Conservation (phyloP, 2,888 invertebrate species). For the Allygus modestus region DNA sequence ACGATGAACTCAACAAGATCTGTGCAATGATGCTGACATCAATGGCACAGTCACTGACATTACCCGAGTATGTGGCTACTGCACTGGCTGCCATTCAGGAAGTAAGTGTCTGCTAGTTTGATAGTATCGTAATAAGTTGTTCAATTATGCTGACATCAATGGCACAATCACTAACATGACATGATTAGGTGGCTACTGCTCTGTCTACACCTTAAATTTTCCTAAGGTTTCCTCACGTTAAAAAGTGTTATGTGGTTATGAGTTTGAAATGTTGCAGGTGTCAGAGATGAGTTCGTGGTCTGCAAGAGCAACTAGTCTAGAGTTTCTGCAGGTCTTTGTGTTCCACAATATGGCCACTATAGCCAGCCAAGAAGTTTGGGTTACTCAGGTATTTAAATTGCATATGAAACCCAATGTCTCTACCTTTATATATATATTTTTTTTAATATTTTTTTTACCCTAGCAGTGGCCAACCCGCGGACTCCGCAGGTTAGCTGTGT, state of each 20-base stretch:
- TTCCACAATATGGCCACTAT: conserved; percentile 85
- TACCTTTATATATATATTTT: conserved; percentile 24
- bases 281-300: conserved; percentile 79
- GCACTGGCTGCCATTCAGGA: conserved; percentile 79
- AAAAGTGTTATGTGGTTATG: too few species aligned
- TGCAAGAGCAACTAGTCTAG: conserved; percentile 81
- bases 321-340: conserved; percentile 83
- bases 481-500: too few species aligned
- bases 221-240: too few species aligned
- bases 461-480: too few species aligned
- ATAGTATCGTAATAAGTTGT: conserved; percentile 77
- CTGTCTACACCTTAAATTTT: too few species aligned
- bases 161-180: conserved; percentile 80
- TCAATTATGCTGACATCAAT: conserved; percentile 82
- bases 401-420: too few species aligned
- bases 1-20: conserved; percentile 85
- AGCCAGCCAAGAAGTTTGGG: conserved; percentile 77
- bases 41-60: conserved; percentile 81
- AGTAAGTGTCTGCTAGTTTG: conserved; percentile 73
- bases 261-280: conserved; percentile 68
- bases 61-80: conserved; percentile 78
- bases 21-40: conserved; percentile 83
- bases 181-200: conserved; percentile 79
- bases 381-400: conserved; percentile 70
- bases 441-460: neutral